These are phyloP conservation scores for Eupithecia abbreviata DNA, from an alignment of 2,888 invertebrate species.

Conservation along the genomic window DNA sequence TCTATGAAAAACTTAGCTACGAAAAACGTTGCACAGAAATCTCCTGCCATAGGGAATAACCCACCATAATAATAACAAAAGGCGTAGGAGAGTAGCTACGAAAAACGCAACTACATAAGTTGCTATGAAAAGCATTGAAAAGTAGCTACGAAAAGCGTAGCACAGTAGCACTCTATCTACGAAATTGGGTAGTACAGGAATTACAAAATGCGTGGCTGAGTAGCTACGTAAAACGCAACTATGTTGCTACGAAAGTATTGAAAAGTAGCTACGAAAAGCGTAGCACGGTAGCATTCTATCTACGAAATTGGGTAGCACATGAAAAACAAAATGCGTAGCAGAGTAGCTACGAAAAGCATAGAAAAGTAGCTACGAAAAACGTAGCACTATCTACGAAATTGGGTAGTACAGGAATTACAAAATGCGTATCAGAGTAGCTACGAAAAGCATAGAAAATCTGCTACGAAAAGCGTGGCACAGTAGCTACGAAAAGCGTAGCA, in stretches of 20 bases:
- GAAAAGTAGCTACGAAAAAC: too few species aligned
- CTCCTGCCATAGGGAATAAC: too few species aligned
- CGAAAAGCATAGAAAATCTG: too few species aligned
- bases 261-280: background rate
- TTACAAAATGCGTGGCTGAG: background rate
- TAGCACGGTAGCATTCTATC: background rate
- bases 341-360: too few species aligned
- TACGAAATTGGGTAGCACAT: too few species aligned
- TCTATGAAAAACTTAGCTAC: background rate
- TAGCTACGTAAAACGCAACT: background rate
- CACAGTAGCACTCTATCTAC: background rate
- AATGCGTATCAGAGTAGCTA: too few species aligned
- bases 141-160: slow-evolving; percentile 1
- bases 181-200: background rate
- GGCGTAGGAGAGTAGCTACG: slow-evolving; percentile 11
- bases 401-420: background rate
- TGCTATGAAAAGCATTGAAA: background rate
- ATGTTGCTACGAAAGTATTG: background rate
- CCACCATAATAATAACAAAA: too few species aligned
- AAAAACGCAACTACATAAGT: too few species aligned
- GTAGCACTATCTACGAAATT: background rate
- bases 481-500: too few species aligned
- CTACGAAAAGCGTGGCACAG: too few species aligned
- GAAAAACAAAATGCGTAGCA: too few species aligned
- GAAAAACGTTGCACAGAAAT: slow-evolving; percentile 13